phyloP scores from a whole-genome alignment of 2,888 invertebrate species.

The Athalia rosae region DNA sequence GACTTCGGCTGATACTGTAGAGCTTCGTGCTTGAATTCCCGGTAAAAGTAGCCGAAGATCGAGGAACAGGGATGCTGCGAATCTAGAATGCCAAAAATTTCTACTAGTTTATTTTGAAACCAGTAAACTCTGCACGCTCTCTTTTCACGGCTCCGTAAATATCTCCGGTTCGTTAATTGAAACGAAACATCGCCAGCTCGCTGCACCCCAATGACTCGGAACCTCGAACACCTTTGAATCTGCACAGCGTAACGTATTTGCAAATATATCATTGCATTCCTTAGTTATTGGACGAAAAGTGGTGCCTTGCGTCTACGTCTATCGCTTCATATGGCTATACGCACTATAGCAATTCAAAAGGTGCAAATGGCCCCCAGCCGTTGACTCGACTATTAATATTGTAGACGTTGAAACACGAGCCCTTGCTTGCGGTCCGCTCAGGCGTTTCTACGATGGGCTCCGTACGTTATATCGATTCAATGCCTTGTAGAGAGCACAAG shows the following conservation, averaged over 20 bases:
- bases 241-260: not conserved
- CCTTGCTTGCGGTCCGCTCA: not conserved
- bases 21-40: no score
- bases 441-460: slow-evolving; percentile 28
- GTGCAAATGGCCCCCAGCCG: slow-evolving; percentile 29
- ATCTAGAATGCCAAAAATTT: not conserved
- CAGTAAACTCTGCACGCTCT: slow-evolving; percentile 7
- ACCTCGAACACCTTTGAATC: slow-evolving; percentile 31
- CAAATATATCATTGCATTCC: no score
- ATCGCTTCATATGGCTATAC: not conserved
- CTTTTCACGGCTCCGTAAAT: not conserved
- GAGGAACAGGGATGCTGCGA: not conserved
- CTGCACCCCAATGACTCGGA: slow-evolving; percentile 40
- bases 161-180: slow-evolving; percentile 33
- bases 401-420: slow-evolving; percentile 34
- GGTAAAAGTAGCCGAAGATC: not conserved
- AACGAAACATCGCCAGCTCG: slow-evolving; percentile 23
- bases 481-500: not conserved
- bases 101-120: slow-evolving; percentile 14
- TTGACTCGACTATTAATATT: slow-evolving; percentile 36
- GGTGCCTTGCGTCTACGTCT: no score
- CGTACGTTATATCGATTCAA: slow-evolving; percentile 9
- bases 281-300: no score
- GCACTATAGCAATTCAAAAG: not conserved
- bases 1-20: no score